Evolutionary conservation across 2,113 vertebrate species (phyloP), one percentile per base, ranked within the genome.

Genomic region (Gila orcuttii): DNA sequence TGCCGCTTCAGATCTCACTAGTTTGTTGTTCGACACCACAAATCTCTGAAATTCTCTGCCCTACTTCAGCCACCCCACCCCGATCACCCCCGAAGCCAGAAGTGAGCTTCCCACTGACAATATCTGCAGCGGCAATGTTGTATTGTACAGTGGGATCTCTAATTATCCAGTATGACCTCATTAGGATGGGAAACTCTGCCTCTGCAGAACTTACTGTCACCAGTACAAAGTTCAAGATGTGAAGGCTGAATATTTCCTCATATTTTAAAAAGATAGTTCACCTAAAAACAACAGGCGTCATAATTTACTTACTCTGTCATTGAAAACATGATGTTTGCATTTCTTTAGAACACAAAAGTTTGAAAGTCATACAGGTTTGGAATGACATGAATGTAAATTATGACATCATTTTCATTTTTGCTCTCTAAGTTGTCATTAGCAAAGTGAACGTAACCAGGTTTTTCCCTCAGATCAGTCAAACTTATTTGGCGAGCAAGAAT

Each of bases 1-100:
- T 57, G 57, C 25, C 9, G 3, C 15, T 81, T 47, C 59, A 81
- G 15, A 64, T 82, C 19, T 8, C 45, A 47, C n/a, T 36, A 82
- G 64, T 66, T 82, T 82, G 42, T 82, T 52, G 79, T 82, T 50
- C 25, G 79, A 68, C 42, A 82, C 28, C 42, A 82, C 59, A 45
- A 21, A 25, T 74, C 23, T 64, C 60, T 45, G 13, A 60, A 62
- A 28, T 25, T 50, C 42, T 76, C 42, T 77, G 75, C 28, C 75
- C 50, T 77, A 77, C 75, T 31, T 47, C 71, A 23, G 15, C 66
- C 17, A 42, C 42, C 42, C 39, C 39, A 42, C 13, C 7, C 68
- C 68, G 19, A 33, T 1, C 31, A 6, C 39, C 69, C 12, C 39
- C 23, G 6, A 45, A 45, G 69, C 39, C 23, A 74, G 42, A 45